Conservation (phyloP, 2,113 vertebrate species). For the Strigops habroptila region DNA sequence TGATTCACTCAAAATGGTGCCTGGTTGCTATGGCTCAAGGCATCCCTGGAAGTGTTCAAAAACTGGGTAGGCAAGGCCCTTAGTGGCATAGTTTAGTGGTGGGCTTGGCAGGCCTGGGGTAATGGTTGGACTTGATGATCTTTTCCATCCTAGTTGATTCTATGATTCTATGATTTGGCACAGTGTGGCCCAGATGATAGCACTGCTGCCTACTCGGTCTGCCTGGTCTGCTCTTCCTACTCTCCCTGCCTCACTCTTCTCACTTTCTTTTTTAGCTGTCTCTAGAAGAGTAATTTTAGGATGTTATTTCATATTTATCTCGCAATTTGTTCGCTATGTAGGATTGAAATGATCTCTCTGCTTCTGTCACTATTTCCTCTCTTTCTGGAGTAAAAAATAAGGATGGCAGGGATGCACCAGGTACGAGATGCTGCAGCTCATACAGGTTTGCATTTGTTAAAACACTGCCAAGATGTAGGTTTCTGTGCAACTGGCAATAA, state of each 20-base stretch:
- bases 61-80: too few relatives aligned
- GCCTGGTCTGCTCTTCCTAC: not conserved
- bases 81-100: too few relatives aligned
- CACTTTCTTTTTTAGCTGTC: not conserved
- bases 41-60: too few relatives aligned
- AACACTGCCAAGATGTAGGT: not conserved
- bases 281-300: not conserved
- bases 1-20: not conserved
- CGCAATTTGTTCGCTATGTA: not conserved
- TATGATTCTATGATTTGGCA: not conserved
- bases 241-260: not conserved
- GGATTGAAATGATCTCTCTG: not conserved
- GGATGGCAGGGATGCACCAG: not conserved
- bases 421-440: not conserved
- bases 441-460: not conserved
- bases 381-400: not conserved
- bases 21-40: rapidly evolving
- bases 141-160: too few relatives aligned
- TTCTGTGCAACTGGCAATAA: not conserved
- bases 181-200: rapidly evolving
- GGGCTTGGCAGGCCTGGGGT: too few relatives aligned
- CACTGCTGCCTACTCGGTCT: not conserved
- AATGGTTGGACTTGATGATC: too few relatives aligned
- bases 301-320: not conserved
- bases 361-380: not conserved